These are phyloP conservation scores for Sitobion miscanthi DNA, from an alignment of 1,140 invertebrate genomes.

Conservation along the genomic window DNA sequence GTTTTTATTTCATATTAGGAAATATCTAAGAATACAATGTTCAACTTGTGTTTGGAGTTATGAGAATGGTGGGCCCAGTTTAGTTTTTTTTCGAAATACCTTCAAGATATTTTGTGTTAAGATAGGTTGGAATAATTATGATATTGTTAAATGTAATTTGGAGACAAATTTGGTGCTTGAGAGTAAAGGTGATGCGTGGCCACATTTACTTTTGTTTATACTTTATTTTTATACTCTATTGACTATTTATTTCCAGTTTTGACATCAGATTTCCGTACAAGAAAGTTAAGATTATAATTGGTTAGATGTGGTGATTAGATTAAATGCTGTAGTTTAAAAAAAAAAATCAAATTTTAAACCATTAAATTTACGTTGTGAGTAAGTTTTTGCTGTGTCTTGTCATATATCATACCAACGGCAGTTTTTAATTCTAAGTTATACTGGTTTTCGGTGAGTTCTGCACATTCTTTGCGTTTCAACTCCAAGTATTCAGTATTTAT, in stretches of 20 bases:
- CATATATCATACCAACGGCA: not conserved
- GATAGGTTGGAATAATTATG: not conserved
- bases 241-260: not conserved
- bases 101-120: not conserved
- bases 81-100: not conserved
- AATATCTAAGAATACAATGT: not conserved
- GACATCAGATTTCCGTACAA: not conserved
- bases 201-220: not conserved
- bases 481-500: not conserved
- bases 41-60: not conserved
- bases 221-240: not conserved
- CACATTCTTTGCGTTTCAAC: not conserved
- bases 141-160: not conserved
- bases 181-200: not conserved
- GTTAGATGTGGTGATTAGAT: not conserved
- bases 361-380: not conserved
- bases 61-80: not conserved
- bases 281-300: not conserved
- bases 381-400: not conserved
- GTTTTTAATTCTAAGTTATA: conserved; percentile 10
- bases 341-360: not conserved
- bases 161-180: not conserved
- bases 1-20: not conserved
- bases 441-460: not conserved
- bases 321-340: not conserved